These are phyloP conservation scores for Chaetura pelagica DNA, from an alignment of 2,113 vertebrate genomes.

Conservation along the genomic window DNA sequence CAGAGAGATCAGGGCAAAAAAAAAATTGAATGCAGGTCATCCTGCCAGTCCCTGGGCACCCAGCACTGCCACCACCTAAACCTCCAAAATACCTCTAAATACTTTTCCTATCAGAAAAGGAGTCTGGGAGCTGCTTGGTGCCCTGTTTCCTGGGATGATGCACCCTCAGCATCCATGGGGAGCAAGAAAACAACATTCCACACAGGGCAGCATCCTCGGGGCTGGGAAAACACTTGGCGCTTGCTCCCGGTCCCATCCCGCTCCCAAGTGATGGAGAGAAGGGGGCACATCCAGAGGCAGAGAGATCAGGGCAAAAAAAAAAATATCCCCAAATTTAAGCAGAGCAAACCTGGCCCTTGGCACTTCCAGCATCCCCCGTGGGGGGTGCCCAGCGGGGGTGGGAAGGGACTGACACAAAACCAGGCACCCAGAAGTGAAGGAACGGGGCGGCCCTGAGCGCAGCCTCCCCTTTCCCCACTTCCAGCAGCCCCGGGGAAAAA, in stretches of 20 bases:
- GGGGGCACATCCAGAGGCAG: fast-evolving
- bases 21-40: background rate
- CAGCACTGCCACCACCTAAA: background rate
- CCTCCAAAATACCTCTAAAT: fast-evolving
- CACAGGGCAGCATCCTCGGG: background rate
- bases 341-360: fast-evolving
- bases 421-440: fast-evolving
- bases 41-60: fast-evolving
- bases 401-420: background rate
- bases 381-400: fast-evolving
- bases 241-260: fast-evolving
- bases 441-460: background rate
- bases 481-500: fast-evolving
- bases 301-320: too few species aligned
- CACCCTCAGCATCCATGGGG: background rate
- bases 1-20: too few species aligned
- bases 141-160: fast-evolving
- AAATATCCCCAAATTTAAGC: background rate
- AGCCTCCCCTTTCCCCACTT: background rate
- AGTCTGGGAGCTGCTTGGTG: fast-evolving
- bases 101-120: background rate
- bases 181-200: fast-evolving
- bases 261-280: fast-evolving
- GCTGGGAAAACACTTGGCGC: background rate
- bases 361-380: fast-evolving